Evolutionary conservation across 2,113 vertebrate genomes (phyloP).

Genomic region (Otus sunia): DNA sequence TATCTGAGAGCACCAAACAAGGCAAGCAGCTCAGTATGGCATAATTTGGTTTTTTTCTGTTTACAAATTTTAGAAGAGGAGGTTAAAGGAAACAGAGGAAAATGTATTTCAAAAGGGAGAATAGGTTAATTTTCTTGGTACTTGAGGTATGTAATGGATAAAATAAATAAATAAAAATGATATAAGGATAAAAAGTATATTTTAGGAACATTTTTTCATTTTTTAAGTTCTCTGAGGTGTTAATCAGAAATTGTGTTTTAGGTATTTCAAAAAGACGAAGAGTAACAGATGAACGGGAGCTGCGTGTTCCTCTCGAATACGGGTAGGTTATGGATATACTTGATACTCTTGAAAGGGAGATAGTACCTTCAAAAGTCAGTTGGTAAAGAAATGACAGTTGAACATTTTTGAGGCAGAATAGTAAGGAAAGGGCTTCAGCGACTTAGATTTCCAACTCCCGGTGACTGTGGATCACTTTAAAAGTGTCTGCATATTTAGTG

Average conservation of each 20-base stretch:
- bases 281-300: constrained; percentile 85
- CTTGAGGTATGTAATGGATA: neutral
- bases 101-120: neutral
- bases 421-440: neutral
- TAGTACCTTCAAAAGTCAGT: neutral
- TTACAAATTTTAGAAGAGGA: neutral
- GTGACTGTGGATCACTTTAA: neutral
- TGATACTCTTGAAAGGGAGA: neutral
- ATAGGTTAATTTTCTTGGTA: neutral
- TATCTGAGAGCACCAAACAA: neutral
- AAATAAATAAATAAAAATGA: neutral
- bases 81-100: neutral
- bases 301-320: constrained; percentile 87
- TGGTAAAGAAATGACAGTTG: neutral
- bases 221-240: neutral
- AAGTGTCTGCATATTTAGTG: neutral
- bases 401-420: neutral
- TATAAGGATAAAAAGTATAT: neutral
- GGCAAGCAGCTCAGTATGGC: neutral
- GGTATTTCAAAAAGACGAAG: constrained; percentile 85
- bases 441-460: neutral
- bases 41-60: neutral
- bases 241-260: constrained; percentile 65
- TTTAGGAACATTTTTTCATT: neutral
- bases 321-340: constrained; percentile 76